Evolutionary conservation across 1,140 invertebrate species (phyloP), one percentile per base, ranked within the genome.

Genomic region (Atta texana): DNA sequence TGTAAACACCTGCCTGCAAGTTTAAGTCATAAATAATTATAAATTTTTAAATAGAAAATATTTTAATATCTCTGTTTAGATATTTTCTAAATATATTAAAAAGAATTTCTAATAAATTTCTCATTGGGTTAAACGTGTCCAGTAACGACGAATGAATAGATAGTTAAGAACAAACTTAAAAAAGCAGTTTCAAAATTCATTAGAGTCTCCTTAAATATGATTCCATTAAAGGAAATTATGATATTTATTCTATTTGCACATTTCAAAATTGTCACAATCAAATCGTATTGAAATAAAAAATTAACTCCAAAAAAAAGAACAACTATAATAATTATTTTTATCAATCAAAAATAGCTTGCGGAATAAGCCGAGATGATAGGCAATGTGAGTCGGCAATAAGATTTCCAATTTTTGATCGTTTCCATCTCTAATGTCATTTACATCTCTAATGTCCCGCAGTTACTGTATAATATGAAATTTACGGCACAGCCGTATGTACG

Each of bases 1-100:
- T 68, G 49, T 31, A 74, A 44, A 31, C 7, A 85, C 82, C 71
- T 76, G 82, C 82, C 75, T 49, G 82, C 82, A 76, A 76, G 59
- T 59, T 85, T 39, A 39, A 39, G 0, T 49, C n/a, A 75, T 78
- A 77, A 76, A 78, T 85, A 75, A 57, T 51, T 44, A 34, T 49
- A 51, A 74, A 44, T 74, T 74, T 61, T 84, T 49, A 21, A 61
- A 61, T 74, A 74, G 6, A 81, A 21, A 53, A 55, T 55, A 44
- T 55, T 80, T 57, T 6, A 28, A 81, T 34, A 53, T 69, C 34
- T 64, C 10, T 53, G n/a, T 8, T 31, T 44, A 71, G 10, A 71
- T 71, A 81, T 71, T 44, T 61, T 24, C 31, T 55, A 81, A n/a
- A 49, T 69, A 81, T 69, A 72, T 64, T 71, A 44, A 71, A 81